These are phyloP conservation scores for Chymomyza amoena DNA, from an alignment of 2,888 invertebrate genomes.

Conservation along the genomic window DNA sequence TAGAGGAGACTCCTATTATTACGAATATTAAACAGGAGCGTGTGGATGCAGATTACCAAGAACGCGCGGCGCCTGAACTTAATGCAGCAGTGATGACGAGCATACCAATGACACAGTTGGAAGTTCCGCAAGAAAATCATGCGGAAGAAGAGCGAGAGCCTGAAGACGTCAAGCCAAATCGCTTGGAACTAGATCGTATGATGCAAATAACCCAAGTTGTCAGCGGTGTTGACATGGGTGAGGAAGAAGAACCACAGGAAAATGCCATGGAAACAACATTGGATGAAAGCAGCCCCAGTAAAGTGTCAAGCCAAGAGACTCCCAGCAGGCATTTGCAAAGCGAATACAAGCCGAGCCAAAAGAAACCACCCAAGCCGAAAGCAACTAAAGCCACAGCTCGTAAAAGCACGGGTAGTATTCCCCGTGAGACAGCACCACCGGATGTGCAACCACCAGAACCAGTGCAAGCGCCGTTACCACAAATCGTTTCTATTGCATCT, in stretches of 20 bases:
- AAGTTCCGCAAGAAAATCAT: conserved; percentile 17
- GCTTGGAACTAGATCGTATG: conserved; percentile 69
- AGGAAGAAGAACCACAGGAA: conserved; percentile 45
- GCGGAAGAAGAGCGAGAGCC: conserved; percentile 6
- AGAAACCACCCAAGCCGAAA: conserved; percentile 5
- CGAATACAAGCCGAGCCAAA: neutral
- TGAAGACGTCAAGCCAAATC: conserved; percentile 74
- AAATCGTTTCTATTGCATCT: conserved; percentile 62
- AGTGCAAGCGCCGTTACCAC: conserved; percentile 31
- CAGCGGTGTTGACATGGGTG: conserved; percentile 63
- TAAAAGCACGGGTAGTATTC: conserved; percentile 48
- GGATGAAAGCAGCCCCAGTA: conserved; percentile 8
- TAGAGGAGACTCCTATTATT: conserved; percentile 32
- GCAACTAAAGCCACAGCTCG: conserved; percentile 37
- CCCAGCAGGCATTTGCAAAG: neutral
- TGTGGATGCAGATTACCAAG: conserved; percentile 34
- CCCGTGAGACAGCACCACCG: conserved; percentile 6
- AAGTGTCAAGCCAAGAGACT: neutral
- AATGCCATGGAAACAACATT: conserved; percentile 33
- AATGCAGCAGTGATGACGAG: conserved; percentile 66
- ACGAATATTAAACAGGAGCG: conserved; percentile 67
- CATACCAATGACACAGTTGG: conserved; percentile 68
- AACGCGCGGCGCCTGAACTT: conserved; percentile 34
- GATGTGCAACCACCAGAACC: neutral
- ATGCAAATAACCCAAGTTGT: conserved; percentile 71